phyloP scores from a whole-genome alignment of 2,888 invertebrate species.

The Chaitophorus viminalis region DNA sequence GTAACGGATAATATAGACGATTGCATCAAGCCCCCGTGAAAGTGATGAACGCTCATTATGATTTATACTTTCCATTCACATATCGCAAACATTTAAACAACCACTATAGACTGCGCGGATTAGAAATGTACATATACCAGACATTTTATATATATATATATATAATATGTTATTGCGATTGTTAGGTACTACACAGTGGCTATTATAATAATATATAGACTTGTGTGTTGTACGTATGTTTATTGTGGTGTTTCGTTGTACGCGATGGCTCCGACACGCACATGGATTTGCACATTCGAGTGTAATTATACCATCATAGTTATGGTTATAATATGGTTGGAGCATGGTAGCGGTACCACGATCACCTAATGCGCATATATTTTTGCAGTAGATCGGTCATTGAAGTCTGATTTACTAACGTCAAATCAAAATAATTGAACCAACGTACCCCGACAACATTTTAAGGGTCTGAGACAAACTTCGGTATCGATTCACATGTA shows the following conservation, averaged over 20 bases:
- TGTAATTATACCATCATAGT: too few relatives aligned
- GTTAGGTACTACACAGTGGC: conserved; percentile 1
- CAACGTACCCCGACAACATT: neutral
- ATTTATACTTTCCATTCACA: conserved; percentile 59
- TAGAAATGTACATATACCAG: conserved; percentile 36
- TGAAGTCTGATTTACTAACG: neutral
- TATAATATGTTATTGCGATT: conserved; percentile 1
- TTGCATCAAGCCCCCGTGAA: conserved; percentile 56
- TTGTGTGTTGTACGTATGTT: neutral
- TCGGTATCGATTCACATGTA: neutral
- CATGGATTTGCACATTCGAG: neutral
- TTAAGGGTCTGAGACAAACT: neutral
- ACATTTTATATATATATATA: neutral
- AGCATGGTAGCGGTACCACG: too few relatives aligned
- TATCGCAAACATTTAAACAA: neutral
- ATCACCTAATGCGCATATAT: too few relatives aligned
- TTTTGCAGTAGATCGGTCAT: neutral
- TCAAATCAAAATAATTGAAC: neutral
- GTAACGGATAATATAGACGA: conserved; percentile 50
- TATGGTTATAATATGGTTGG: neutral
- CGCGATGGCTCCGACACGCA: neutral
- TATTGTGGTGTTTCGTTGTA: neutral
- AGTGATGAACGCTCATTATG: conserved; percentile 53
- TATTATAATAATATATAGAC: neutral
- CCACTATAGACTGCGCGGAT: neutral